A percentile compares a stretch with the other conserved stretches of the same genome.
phyloP scores from a whole-genome alignment of 2,888 invertebrate species.

The Lycocerus yunnanus region DNA sequence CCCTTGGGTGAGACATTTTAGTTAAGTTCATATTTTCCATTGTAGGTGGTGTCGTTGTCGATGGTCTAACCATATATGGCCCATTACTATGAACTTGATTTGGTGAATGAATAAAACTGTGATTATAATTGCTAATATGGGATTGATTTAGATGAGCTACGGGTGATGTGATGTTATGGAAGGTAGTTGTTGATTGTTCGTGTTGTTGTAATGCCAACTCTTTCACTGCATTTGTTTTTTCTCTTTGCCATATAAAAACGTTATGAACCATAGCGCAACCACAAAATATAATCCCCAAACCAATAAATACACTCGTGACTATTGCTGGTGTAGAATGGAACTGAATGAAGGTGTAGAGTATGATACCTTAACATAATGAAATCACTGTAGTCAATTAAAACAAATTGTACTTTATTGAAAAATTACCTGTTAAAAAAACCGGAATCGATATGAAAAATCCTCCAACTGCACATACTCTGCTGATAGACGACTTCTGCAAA shows the following conservation, averaged over 20 bases:
- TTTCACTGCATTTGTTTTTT: conserved; percentile 82
- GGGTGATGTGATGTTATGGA: conserved; percentile 47
- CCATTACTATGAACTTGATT: conserved; percentile 53
- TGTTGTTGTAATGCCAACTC: conserved; percentile 56
- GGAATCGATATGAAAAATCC: conserved; percentile 95
- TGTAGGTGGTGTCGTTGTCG: conserved; percentile 63
- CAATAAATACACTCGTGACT: conserved; percentile 86
- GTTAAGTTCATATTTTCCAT: conserved; percentile 48
- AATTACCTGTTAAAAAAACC: conserved; percentile 84
- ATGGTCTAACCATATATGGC: conserved; percentile 65
- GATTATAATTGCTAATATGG: conserved; percentile 50
- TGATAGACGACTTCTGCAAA: conserved; percentile 88
- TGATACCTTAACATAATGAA: conserved; percentile 72
- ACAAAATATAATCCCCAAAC: conserved; percentile 90
- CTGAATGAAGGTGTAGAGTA: conserved; percentile 89
- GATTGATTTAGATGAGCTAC: conserved; percentile 47
- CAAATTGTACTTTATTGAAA: neutral
- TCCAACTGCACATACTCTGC: conserved; percentile 87
- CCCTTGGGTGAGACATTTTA: conserved; percentile 52
- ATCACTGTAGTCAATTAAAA: conserved; percentile 46
- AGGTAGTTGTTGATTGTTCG: conserved; percentile 40
- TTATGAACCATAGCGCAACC: conserved; percentile 94
- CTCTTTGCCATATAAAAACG: conserved; percentile 92
- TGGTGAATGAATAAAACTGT: conserved; percentile 49
- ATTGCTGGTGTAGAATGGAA: conserved; percentile 92